Percentiles rank a stretch among this genome's conserved stretches.
Evolutionary conservation across 2,113 vertebrate genomes (phyloP).

Genomic region (Lophotis ruficrista): DNA sequence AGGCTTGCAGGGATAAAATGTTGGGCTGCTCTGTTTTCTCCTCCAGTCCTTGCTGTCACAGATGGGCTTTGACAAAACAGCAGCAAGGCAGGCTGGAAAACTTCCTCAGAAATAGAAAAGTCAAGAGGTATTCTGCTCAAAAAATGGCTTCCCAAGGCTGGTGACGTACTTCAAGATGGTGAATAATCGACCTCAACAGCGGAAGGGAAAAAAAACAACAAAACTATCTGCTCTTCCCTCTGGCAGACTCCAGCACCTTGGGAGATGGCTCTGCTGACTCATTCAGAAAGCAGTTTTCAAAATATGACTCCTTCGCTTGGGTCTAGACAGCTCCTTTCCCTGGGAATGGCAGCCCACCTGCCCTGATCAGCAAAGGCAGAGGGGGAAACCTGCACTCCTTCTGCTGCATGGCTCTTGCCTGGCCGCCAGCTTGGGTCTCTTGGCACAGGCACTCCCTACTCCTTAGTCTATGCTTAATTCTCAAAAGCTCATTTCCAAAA

Average conservation of each 20-base stretch:
- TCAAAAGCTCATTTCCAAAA: not conserved
- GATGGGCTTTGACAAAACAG: not conserved
- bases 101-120: conserved; percentile 34
- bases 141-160: conserved; percentile 30
- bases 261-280: conserved; percentile 42
- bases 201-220: not conserved
- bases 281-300: conserved; percentile 37
- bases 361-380: not conserved
- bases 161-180: conserved; percentile 43
- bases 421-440: not conserved
- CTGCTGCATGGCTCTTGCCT: not conserved
- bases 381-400: not conserved
- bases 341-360: not conserved
- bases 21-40: not conserved
- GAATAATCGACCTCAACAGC: conserved; percentile 25
- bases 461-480: not conserved
- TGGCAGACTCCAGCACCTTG: conserved; percentile 9
- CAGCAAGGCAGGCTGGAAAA: not conserved
- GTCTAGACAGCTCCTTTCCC: not conserved
- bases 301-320: not conserved
- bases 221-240: conserved; percentile 34
- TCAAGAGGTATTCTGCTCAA: conserved; percentile 24
- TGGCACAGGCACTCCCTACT: not conserved
- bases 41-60: not conserved
- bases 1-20: not conserved